Base-by-base conservation (phyloP, 2,113 vertebrate species). In the Mohoua ochrocephala region DNA sequence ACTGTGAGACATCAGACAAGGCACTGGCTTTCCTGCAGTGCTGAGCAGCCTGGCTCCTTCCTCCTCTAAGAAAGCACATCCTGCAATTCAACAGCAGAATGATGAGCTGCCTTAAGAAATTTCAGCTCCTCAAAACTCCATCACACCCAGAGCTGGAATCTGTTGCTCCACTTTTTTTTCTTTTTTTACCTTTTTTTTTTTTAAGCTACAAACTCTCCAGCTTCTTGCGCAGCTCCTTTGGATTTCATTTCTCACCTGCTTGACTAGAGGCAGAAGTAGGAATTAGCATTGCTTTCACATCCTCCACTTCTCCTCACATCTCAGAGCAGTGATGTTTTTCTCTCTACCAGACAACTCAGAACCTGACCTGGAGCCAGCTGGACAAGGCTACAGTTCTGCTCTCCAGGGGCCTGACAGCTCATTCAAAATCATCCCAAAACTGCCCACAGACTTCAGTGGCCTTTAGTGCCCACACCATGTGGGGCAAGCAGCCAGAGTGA, bases 211-310 rank as follows among this genome's bases (percentile, higher is more conserved):
- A 41, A 27, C 52, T 85, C 53, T 73, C 42, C 63, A 88, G 16
- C 26, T 65, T 23, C 42, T 83, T 59, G 35, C 22, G 6, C 39
- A 75, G 35, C n/a, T 92, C 63, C 67, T 88, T 83, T 84, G 2
- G 0, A 84, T 86, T 86, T 91, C 9, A 6, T 84, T 88, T 96
- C 85, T 91, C 85, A 94, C 73, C 82, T 70, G 6, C 59, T 82
- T 94, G 79, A 96, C 85, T 70, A 78, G 85, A 94, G 68, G 53
- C 82, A 94, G 85, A 88, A 78, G 85, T 60, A 95, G 76, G 56
- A 92, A 94, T 89, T 81, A 95, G 60, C 85, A 75, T 64, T 85
- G 41, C 68, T 95, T 96, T 94, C 85, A 78, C 90, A 89, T 95
- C 49, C 42, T 84, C 33, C 65, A 54, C 39, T 47, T 83, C 70